phyloP scores from a whole-genome alignment of 2,113 vertebrate species.

The Gambusia affinis region DNA sequence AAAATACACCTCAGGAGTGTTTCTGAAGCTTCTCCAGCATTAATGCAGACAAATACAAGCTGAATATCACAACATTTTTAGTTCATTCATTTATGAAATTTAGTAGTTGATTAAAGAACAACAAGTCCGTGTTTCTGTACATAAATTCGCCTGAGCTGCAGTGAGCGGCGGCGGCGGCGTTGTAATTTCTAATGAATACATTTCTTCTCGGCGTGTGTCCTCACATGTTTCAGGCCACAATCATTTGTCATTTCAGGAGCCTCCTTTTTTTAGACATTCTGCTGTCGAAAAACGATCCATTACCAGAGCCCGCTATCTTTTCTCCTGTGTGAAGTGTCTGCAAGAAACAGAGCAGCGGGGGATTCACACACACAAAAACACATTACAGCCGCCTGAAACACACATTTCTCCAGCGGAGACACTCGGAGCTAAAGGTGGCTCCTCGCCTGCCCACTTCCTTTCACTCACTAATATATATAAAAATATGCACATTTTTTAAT shows the following conservation, averaged over 20 bases:
- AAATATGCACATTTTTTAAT: constrained; percentile 27
- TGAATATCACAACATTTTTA: constrained; percentile 2
- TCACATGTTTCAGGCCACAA: constrained; percentile 69
- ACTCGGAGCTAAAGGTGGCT: constrained; percentile 50
- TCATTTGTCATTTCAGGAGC: constrained; percentile 74
- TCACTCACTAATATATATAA: not conserved
- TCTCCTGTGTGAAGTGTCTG: constrained; percentile 67
- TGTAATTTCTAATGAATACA: constrained; percentile 70
- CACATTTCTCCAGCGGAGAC: constrained; percentile 47
- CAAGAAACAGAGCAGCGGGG: constrained; percentile 68
- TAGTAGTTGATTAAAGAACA: constrained; percentile 3
- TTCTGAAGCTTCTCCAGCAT: not conserved
- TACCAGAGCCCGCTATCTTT: constrained; percentile 68
- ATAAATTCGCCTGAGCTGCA: constrained; percentile 46
- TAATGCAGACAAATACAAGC: not conserved
- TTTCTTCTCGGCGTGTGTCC: constrained; percentile 34
- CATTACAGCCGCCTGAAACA: constrained; percentile 44
- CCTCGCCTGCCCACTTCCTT: constrained; percentile 32
- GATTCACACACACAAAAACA: constrained; percentile 66
- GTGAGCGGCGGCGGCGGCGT: constrained; percentile 26
- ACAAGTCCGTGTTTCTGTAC: constrained; percentile 7
- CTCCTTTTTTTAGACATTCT: constrained; percentile 63
- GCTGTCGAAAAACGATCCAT: constrained; percentile 68
- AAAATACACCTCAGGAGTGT: constrained; percentile 5
- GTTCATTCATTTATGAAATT: not conserved